These are phyloP conservation scores for Mesorhabditis spiculigera DNA, from an alignment of 2,888 invertebrate species.

Conservation along the genomic window DNA sequence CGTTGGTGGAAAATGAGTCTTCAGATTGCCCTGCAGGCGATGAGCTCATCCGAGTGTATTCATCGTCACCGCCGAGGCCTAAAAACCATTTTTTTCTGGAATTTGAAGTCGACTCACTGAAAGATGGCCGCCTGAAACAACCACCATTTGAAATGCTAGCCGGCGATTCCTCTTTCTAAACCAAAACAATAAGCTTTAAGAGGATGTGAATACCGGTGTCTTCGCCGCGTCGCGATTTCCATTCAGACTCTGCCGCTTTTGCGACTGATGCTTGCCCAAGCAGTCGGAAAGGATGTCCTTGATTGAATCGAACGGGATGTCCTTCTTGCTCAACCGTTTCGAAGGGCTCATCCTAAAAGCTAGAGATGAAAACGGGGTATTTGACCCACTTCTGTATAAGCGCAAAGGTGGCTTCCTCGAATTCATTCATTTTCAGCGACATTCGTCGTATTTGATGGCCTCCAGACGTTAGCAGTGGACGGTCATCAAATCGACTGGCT, in stretches of 20 bases:
- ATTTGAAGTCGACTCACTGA: background rate
- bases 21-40: background rate
- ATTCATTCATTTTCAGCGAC: background rate
- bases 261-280: too few species aligned
- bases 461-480: too few species aligned
- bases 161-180: background rate
- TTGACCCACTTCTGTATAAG: background rate
- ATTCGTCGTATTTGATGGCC: too few species aligned
- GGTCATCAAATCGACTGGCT: too few species aligned
- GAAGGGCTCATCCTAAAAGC: slow-evolving; percentile 1
- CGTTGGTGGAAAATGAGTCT: background rate
- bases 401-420: slow-evolving; percentile 1
- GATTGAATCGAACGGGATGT: background rate
- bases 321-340: background rate
- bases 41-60: background rate
- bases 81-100: too few species aligned
- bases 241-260: too few species aligned
- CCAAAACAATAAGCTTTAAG: background rate
- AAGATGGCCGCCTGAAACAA: slow-evolving; percentile 4
- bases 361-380: background rate
- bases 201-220: too few species aligned
- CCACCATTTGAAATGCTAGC: background rate
- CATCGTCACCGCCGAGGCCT: background rate
- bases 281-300: background rate
- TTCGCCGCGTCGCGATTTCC: too few species aligned